Base-by-base conservation (phyloP, 2,797 vertebrate genomes). In the Lutra lutra region DNA sequence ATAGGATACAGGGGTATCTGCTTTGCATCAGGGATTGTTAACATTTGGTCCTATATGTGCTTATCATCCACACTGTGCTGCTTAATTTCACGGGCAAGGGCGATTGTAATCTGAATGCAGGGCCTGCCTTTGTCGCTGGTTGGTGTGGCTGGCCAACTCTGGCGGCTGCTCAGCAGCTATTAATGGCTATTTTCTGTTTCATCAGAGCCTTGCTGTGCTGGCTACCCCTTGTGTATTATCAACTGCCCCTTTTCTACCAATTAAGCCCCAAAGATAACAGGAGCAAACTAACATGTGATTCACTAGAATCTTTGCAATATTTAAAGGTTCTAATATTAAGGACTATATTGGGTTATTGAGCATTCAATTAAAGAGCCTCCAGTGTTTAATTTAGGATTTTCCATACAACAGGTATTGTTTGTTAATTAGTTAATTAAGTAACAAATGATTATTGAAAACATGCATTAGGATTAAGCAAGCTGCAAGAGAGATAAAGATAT, bases 341-440 rank as follows among this genome's bases (percentile, higher is more conserved):
- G 80, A 62, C 79, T 86, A 58, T 92, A 95, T 96, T 97, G 95
- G 97, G 92, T 97, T 98, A 97, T 95, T 97, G 96, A 95, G 75
- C 91, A 94, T 98, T 98, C 97, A 97, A 75, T 98, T 98, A 97
- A 97, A 95, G 79, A 87, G 86, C 86, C 97, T 97, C 97, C 94
- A 98, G 97, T 98, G 97, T 97, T 98, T 98, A 98, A 98, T 98
- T 98, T 97, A 96, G 96, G 95, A 97, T 98, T 98, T 98, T 98
- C 95, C 96, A 98, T 94, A 98, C 96, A 96, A 98, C 96, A 98
- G 97, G 97, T 98, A 98, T 98, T 98, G 88, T 98, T 98, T 98
- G 97, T 97, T 98, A 98, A 98, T 98, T 98, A 98, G 96, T 97
- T 98, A 98, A 98, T 98, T 98, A 98, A 98, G 95, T 97, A 98